Evolutionary conservation across 53 echinoderm and acorn worm species (phyloP).

Genomic region (Stichopus horrens): DNA sequence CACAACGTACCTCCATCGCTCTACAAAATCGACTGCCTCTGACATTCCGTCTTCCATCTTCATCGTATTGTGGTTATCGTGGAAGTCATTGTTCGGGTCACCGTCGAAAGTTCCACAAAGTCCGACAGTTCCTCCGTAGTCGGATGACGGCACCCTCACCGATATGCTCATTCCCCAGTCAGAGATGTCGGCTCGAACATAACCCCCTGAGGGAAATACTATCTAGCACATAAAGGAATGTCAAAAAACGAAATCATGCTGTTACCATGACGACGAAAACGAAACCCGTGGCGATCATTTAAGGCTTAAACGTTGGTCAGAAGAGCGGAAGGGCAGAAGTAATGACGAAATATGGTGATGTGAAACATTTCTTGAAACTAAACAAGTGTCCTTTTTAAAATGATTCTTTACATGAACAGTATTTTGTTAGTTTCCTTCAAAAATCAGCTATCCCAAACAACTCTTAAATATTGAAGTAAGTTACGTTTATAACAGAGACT

Average conservation of each 20-base stretch:
- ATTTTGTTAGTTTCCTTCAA: no score
- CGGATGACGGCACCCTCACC: slow-evolving; percentile 83
- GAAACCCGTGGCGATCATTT: no score
- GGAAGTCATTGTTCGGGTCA: slow-evolving; percentile 87
- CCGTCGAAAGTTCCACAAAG: slow-evolving; percentile 89
- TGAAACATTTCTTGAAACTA: no score
- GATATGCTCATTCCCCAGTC: slow-evolving; percentile 97
- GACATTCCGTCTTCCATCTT: slow-evolving; percentile 54
- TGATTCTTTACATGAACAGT: no score
- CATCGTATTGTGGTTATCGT: slow-evolving; percentile 49
- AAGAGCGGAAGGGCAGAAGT: no score
- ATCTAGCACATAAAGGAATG: slow-evolving; percentile 54
- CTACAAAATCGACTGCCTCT: slow-evolving; percentile 90
- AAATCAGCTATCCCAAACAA: no score
- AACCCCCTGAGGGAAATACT: slow-evolving; percentile 87
- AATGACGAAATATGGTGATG: no score
- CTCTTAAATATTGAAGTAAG: no score
- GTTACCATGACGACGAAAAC: no score
- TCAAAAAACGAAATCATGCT: not conserved
- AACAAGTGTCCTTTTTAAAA: no score
- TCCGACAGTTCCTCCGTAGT: slow-evolving; percentile 79
- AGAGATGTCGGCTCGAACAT: slow-evolving; percentile 83
- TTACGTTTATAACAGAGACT: no score
- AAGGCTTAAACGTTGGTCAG: no score
- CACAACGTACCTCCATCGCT: slow-evolving; percentile 79